These are phyloP conservation scores for Chelmon rostratus DNA, from an alignment of 2,797 vertebrate genomes.

Conservation along the genomic window DNA sequence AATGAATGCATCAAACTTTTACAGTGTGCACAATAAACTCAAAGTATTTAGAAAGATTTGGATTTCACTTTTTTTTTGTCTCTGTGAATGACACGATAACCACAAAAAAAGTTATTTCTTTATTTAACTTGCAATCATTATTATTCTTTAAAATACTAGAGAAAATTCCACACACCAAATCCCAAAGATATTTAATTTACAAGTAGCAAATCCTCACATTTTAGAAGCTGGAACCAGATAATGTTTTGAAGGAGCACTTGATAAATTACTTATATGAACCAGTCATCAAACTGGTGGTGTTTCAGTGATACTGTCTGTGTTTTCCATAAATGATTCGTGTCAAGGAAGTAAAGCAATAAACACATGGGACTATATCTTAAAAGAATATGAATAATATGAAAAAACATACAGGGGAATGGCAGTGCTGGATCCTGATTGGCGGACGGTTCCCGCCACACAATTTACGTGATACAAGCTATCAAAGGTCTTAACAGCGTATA, in stretches of 20 bases:
- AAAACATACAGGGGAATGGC: not conserved
- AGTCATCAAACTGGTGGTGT: not conserved
- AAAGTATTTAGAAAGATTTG: not conserved
- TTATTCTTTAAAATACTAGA: too few species aligned
- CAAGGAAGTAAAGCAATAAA: not conserved
- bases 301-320: not conserved
- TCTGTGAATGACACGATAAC: not conserved
- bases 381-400: not conserved
- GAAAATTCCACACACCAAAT: not conserved
- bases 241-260: not conserved
- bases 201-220: not conserved
- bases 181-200: not conserved
- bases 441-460: not conserved
- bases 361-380: not conserved
- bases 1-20: not conserved
- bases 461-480: conserved; percentile 6
- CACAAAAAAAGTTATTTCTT: too few species aligned
- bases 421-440: conserved; percentile 1
- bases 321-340: not conserved
- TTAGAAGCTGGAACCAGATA: too few species aligned
- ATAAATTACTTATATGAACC: not conserved
- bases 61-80: not conserved
- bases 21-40: not conserved
- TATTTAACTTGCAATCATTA: too few species aligned
- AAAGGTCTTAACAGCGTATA: conserved; percentile 6